Evolutionary conservation across 35 echinoderm and acorn worm species (phyloP), one percentile per base, ranked within the genome.

Genomic region (Nesometra sesokonis): DNA sequence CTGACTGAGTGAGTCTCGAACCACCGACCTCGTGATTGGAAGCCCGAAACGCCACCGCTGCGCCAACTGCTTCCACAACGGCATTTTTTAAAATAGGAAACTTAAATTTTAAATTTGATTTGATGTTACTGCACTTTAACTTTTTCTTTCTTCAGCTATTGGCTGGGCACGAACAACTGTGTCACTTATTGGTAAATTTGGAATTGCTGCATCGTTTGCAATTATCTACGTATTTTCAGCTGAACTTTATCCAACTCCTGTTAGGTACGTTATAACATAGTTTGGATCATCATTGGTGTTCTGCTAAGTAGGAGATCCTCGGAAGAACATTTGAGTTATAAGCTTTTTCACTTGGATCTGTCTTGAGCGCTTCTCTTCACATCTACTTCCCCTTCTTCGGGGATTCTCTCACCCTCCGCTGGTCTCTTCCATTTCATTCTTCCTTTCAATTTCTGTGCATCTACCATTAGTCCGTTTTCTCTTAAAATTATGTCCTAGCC

Each of bases 131-230:
- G n/a, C n/a, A n/a, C n/a, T n/a, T n/a, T n/a, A n/a, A n/a, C n/a
- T n/a, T n/a, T n/a, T n/a, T n/a, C n/a, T 88, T 47, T 21, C 52
- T 32, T 13, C 39, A 88, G 87, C 87, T 31, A 29, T 47, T 47
- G 87, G 87, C 32, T 78, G 27, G 5, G 78, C 11, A 17, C 19
- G 77, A 27, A 80, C 79, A 19, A 83, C 47, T 31, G 81, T 89
- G 19, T 79, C 88, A 33, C 84, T 89, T 80, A 78, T 89, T 30
- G 88, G 88, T 0, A 89, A 89, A 67, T 89, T 89, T 34, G 82
- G 39, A 21, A 84, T 57, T 21, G 19, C 88, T 0, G 88, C 81
- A 19, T 84, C 88, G 29, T 89, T 89, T 35, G 37, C 40, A 33
- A 77, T 85, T 37, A 37, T 89, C 33, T 89, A 89, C 52, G 32